Conservation (phyloP, 35 echinoderm and acorn worm genomes). For the Heliocidaris erythrogramma region DNA sequence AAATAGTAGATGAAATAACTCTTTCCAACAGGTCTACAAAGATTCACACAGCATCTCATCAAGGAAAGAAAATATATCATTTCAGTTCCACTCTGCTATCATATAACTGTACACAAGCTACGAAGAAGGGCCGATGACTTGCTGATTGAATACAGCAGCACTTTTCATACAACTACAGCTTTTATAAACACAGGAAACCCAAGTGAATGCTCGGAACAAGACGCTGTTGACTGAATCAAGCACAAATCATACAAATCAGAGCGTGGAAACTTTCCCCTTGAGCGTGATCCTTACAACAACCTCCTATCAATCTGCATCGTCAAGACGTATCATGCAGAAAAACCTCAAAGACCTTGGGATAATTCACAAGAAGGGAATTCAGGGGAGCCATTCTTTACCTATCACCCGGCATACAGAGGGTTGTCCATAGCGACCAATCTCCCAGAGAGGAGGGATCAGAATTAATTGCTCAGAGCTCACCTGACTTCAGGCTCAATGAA, state of each 20-base stretch:
- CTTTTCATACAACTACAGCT: not conserved
- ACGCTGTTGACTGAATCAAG: not conserved
- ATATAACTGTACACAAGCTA: not conserved
- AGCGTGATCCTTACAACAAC: not conserved
- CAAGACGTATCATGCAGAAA: not conserved
- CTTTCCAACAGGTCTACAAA: not conserved
- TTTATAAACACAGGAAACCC: slow-evolving; percentile 11
- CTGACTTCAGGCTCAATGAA: not conserved
- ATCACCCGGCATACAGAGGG: not conserved
- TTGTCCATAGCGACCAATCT: not conserved
- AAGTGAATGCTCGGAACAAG: not conserved
- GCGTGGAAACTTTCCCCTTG: not conserved
- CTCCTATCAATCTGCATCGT: not conserved
- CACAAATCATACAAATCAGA: not conserved
- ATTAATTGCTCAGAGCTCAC: not conserved
- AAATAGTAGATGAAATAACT: not conserved
- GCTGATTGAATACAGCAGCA: not conserved
- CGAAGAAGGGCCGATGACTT: not conserved
- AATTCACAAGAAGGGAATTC: not conserved
- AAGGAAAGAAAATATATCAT: not conserved
- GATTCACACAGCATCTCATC: not conserved
- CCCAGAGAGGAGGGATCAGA: not conserved
- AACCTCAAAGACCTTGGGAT: not conserved
- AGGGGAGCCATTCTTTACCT: not conserved
- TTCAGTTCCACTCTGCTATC: not conserved